Base-by-base conservation (phyloP, 1,140 invertebrate genomes). In the Achatina immaculata region DNA sequence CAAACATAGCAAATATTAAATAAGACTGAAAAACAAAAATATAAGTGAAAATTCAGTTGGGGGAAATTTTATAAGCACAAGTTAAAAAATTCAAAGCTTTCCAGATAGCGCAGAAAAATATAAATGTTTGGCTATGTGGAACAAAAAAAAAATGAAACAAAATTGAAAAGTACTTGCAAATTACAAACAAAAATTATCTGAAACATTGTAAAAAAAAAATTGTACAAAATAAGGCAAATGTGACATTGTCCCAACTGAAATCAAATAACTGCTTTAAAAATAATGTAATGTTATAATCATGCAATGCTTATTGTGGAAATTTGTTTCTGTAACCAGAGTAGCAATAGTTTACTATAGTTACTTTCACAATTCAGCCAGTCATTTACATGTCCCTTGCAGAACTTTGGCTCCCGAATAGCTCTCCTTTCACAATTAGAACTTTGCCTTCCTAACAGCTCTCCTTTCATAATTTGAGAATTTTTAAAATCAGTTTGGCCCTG, bases 151-250 rank as follows among this genome's bases (percentile, higher is more conserved):
- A 6, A 11, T 9, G 16, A 31, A 62, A 34, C 6, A 62, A 31
- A 31, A 31, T 62, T 9, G 4, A 55, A 55, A 55, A 55, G 51
- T 55, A 55, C 51, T 55, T 55, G 51, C 51, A 55, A 55, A 55
- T n/a, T 55, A 55, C 14, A 62, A 62, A 62, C n/a, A 31, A 62
- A 28, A 62, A 62, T 6, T 31, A 62, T 28, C 4, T 62, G 58
- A 2, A 62, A 62, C 28, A 31, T 21, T 62, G n/a, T n/a, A 31
- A 31, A 62, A 62, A 31, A 31, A 62, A 62, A 28, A 31, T 1
- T 62, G 58, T 68, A 74, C 4, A 74, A 51, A 74, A 68, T 16
- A 68, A 74, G 36, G 48, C 42, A 48, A 51, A 45, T 42, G 1
- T 74, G 42, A 34, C 48, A 74, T 36, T 74, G 43, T 19, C 72